Evolutionary conservation across 2,113 vertebrate genomes (phyloP).

Genomic region (Brachyistius frenatus): DNA sequence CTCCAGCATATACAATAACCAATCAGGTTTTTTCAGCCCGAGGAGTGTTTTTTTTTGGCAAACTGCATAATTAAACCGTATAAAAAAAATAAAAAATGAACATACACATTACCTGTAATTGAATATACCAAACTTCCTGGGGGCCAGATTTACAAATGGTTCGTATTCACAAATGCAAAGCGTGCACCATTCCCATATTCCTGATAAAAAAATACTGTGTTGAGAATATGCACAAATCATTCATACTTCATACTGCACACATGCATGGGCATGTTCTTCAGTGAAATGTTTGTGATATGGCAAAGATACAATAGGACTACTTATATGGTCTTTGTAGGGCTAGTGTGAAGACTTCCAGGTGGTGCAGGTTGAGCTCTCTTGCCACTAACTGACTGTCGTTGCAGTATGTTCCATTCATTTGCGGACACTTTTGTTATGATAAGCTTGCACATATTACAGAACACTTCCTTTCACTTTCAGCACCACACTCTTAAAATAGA

Average conservation of each 20-base stretch:
- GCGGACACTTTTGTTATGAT: neutral
- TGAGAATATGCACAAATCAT: neutral
- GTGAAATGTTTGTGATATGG: neutral
- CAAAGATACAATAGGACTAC: neutral
- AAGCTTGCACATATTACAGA: neutral
- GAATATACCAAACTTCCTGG: neutral
- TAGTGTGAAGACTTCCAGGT: neutral
- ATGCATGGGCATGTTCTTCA: neutral
- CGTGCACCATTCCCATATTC: neutral
- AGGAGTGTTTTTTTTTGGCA: neutral
- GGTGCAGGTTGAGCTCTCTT: neutral
- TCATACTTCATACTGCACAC: neutral
- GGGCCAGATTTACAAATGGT: neutral
- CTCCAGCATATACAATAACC: slow-evolving; percentile 43
- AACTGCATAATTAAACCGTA: slow-evolving; percentile 9
- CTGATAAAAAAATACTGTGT: neutral
- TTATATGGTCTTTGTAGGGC: neutral
- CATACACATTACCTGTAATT: neutral
- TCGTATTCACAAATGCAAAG: neutral
- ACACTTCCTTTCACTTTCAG: neutral
- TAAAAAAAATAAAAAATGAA: slow-evolving; percentile 6
- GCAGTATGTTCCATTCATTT: neutral
- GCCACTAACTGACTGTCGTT: neutral
- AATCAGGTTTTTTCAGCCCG: slow-evolving; percentile 27
- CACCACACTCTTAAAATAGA: neutral